These are phyloP conservation scores for Tricholauxania praeusta DNA, from an alignment of 2,888 invertebrate genomes.

Conservation along the genomic window DNA sequence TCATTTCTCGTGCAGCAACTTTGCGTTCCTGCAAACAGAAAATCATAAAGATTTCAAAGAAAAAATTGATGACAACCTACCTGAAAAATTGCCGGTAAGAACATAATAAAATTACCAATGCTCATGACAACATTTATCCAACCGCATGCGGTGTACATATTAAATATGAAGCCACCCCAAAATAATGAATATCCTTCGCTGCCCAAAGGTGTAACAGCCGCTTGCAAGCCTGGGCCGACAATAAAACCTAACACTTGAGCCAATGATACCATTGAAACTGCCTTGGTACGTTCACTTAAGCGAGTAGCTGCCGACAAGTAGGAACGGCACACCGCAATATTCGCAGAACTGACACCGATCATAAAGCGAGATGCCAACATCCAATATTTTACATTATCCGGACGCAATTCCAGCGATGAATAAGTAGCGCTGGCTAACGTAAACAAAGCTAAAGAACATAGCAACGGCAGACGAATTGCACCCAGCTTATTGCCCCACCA, in stretches of 20 bases:
- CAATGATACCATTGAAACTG: constrained; percentile 85
- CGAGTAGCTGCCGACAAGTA: constrained; percentile 89
- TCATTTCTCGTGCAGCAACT: constrained; percentile 84
- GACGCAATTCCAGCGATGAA: constrained; percentile 79
- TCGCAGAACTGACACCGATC: constrained; percentile 85
- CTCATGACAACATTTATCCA: constrained; percentile 87
- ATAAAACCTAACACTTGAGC: constrained; percentile 90
- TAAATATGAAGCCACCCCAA: constrained; percentile 73
- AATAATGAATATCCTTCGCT: constrained; percentile 72
- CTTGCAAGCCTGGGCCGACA: constrained; percentile 86
- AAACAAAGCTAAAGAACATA: constrained; percentile 79
- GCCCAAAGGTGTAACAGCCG: constrained; percentile 83
- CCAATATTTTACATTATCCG: constrained; percentile 76
- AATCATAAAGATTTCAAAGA: not conserved
- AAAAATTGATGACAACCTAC: constrained; percentile 57
- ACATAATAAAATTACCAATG: constrained; percentile 77
- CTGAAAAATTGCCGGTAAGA: constrained; percentile 80
- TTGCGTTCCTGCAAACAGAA: constrained; percentile 70
- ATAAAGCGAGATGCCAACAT: constrained; percentile 83
- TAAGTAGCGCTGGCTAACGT: constrained; percentile 80
- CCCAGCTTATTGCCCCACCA: constrained; percentile 86
- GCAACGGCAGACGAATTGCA: constrained; percentile 78
- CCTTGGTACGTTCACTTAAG: constrained; percentile 81
- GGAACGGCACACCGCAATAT: constrained; percentile 85
- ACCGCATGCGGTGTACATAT: constrained; percentile 90